These are phyloP conservation scores for Hypanus sabinus DNA, from an alignment of 2,113 vertebrate species.

Conservation along the genomic window DNA sequence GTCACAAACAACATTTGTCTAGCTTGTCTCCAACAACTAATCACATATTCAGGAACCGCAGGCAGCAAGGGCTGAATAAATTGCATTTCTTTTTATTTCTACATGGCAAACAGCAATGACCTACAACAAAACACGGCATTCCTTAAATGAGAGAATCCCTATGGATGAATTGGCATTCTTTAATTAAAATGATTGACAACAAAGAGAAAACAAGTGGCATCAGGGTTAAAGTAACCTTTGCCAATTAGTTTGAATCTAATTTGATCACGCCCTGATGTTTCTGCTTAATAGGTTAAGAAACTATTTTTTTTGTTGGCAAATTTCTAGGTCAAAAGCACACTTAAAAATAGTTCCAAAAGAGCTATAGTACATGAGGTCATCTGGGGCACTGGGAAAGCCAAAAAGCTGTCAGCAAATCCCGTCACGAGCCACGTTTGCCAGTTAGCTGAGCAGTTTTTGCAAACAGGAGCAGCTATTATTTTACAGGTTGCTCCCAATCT, in stretches of 20 bases:
- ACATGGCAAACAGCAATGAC: not conserved
- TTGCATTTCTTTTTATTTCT: not conserved
- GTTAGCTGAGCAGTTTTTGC: not conserved
- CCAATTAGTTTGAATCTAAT: not conserved
- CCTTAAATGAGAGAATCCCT: not conserved
- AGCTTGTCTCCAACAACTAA: not conserved
- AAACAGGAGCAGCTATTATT: constrained; percentile 4
- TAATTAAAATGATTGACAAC: not conserved
- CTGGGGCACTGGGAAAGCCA: not conserved
- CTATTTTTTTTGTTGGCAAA: not conserved
- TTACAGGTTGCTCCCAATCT: constrained; percentile 8
- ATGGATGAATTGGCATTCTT: not conserved
- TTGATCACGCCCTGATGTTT: not conserved
- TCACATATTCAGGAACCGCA: not conserved
- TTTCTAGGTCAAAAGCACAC: not conserved
- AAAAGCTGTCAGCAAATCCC: constrained; percentile 24
- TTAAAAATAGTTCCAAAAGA: not conserved
- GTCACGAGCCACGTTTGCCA: not conserved
- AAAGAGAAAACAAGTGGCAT: not conserved
- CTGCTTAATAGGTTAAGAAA: not conserved
- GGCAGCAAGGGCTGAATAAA: not conserved
- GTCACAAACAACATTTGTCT: not conserved
- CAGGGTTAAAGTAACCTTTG: not conserved
- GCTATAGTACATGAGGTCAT: not conserved
- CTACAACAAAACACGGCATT: not conserved